These are phyloP conservation scores for Acholoe squamosa DNA, from an alignment of 2,888 invertebrate genomes.

Conservation along the genomic window DNA sequence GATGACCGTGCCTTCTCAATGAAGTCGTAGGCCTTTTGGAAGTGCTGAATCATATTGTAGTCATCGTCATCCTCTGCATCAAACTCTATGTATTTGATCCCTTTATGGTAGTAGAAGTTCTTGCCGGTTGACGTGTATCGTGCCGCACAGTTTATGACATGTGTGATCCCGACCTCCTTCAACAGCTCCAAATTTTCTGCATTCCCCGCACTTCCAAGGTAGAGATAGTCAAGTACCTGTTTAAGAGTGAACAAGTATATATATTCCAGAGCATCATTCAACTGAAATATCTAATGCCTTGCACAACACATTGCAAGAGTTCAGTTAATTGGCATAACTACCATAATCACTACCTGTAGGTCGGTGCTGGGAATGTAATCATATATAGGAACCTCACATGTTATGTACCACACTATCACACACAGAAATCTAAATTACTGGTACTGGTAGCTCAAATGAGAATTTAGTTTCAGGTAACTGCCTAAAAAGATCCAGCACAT, in stretches of 20 bases:
- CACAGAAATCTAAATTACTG: not conserved
- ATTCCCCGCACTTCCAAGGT: constrained; percentile 69
- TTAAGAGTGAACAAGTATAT: no score
- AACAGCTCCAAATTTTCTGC: constrained; percentile 68
- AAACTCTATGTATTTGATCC: constrained; percentile 70
- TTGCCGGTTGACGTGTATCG: constrained; percentile 68
- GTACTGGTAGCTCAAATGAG: not conserved
- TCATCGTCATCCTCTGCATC: constrained; percentile 71
- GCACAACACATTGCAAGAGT: no score
- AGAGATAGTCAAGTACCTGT: constrained; percentile 68
- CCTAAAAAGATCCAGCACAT: no score
- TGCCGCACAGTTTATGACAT: constrained; percentile 72
- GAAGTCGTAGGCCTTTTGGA: constrained; percentile 69
- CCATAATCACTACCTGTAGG: no score
- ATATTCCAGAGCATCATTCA: no score
- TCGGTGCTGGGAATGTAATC: no score
- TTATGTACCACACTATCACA: not conserved
- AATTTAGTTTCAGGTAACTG: not conserved
- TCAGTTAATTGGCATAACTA: no score
- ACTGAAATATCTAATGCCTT: no score
- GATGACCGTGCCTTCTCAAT: constrained; percentile 71
- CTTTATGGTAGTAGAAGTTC: constrained; percentile 66
- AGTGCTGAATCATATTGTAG: constrained; percentile 72
- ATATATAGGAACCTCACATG: no score
- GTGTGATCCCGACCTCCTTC: constrained; percentile 69